Conservation (phyloP, 2,113 vertebrate species). For the Sebastes fasciatus region DNA sequence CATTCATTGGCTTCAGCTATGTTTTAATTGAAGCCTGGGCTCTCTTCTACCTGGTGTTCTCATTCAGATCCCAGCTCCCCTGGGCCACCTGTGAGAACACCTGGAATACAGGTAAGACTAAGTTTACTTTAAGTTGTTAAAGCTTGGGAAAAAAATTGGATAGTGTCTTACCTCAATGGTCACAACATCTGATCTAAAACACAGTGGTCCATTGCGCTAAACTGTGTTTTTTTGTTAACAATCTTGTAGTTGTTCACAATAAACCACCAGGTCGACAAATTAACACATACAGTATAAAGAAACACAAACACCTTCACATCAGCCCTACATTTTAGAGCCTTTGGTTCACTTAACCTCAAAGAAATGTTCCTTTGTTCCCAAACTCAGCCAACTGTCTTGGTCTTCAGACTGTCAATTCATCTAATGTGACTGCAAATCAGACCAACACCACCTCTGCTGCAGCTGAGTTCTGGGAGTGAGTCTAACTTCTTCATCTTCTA, state of each 20-base stretch:
- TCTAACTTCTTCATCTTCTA: neutral
- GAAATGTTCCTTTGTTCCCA: neutral
- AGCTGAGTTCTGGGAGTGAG: slow-evolving; percentile 79
- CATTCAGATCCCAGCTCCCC: slow-evolving; percentile 86
- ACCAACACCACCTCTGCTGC: slow-evolving; percentile 64
- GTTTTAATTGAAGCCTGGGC: slow-evolving; percentile 91
- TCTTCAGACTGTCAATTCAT: neutral
- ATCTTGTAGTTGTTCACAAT: too few species aligned
- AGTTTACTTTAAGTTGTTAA: neutral
- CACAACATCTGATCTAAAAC: neutral
- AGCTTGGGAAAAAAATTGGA: neutral
- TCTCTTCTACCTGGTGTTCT: slow-evolving; percentile 89
- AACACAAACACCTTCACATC: too few species aligned
- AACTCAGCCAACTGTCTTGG: slow-evolving; percentile 19
- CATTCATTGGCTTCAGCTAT: slow-evolving; percentile 74
- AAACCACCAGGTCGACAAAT: too few species aligned
- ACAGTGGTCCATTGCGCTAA: neutral
- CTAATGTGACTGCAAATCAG: neutral
- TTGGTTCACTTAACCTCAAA: neutral
- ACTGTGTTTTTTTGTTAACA: too few species aligned
- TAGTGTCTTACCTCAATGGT: too few species aligned
- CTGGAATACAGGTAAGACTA: slow-evolving; percentile 90
- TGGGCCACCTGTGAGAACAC: slow-evolving; percentile 88
- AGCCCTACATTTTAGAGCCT: too few species aligned
- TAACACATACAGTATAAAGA: too few species aligned